Percentiles rank a stretch among this genome's conserved stretches.
Conservation (phyloP, 2,888 invertebrate genomes). For the Heliconius ismenius region DNA sequence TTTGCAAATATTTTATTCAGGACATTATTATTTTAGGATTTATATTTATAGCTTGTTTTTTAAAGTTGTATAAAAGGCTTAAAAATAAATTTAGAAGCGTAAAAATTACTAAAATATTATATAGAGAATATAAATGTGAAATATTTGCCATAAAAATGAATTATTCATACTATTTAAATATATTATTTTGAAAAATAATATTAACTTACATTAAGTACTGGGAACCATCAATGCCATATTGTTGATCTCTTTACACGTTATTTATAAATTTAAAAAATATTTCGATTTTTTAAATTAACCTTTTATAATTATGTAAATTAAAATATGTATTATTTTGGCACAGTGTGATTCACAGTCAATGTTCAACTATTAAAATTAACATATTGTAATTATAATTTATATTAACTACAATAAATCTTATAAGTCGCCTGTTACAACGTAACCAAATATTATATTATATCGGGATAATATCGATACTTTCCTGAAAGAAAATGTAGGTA, state of each 20-base stretch:
- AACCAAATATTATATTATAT: background rate
- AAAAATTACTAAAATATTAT: background rate
- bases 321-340: conserved; percentile 38
- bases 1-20: background rate
- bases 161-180: background rate
- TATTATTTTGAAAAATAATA: background rate
- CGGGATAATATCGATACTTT: too few species aligned
- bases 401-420: background rate
- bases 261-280: background rate
- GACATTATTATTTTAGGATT: background rate
- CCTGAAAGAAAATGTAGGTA: too few species aligned
- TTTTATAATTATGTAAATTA: background rate
- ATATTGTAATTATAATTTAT: background rate
- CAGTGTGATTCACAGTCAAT: conserved; percentile 40
- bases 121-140: background rate
- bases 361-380: background rate
- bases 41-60: background rate
- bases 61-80: background rate
- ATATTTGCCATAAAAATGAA: background rate
- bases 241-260: background rate
- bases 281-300: background rate
- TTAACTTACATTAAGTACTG: background rate
- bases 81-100: background rate
- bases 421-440: background rate
- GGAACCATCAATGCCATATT: background rate